A percentile compares a stretch with the other conserved stretches of the same genome.
These are phyloP conservation scores for Shinisaurus crocodilurus DNA, from an alignment of 2,113 vertebrate genomes.

Conservation along the genomic window DNA sequence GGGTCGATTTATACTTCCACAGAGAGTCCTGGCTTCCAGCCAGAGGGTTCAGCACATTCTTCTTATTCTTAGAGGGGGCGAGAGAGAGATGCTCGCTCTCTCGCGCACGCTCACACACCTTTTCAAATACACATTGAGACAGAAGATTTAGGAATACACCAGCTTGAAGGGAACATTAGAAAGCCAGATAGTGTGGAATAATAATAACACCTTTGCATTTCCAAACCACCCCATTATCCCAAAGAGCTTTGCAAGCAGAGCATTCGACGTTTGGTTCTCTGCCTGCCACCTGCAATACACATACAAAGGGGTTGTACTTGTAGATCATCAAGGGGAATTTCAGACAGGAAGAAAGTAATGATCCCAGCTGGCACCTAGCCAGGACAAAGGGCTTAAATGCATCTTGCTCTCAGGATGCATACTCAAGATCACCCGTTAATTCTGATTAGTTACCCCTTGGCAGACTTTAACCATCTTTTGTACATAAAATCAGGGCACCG, in stretches of 20 bases:
- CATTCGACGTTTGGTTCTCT: conserved; percentile 41
- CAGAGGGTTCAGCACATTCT: conserved; percentile 83
- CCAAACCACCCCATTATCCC: conserved; percentile 56
- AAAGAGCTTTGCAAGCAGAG: conserved; percentile 19
- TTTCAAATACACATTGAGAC: conserved; percentile 26
- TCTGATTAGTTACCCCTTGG: conserved; percentile 5
- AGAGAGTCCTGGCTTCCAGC: conserved; percentile 81
- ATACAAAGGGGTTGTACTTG: conserved; percentile 2
- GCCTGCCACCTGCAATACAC: conserved; percentile 61
- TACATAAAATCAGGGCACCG: background rate
- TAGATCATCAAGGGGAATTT: conserved; percentile 55
- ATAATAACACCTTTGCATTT: conserved; percentile 49
- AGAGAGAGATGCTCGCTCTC: conserved; percentile 1
- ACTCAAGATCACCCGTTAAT: conserved; percentile 5
- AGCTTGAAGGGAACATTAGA: conserved; percentile 50
- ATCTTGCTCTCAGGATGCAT: conserved; percentile 25
- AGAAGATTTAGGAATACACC: conserved; percentile 7
- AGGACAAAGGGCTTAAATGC: conserved; percentile 50
- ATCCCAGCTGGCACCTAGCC: conserved; percentile 56
- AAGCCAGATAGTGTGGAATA: background rate
- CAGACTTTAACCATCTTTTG: conserved; percentile 10
- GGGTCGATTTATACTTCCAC: conserved; percentile 86
- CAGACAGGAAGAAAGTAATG: conserved; percentile 53
- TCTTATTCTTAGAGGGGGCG: conserved; percentile 68
- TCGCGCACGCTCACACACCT: background rate